Conservation (phyloP, 2,113 vertebrate species). For the Meleagris gallopavo region DNA sequence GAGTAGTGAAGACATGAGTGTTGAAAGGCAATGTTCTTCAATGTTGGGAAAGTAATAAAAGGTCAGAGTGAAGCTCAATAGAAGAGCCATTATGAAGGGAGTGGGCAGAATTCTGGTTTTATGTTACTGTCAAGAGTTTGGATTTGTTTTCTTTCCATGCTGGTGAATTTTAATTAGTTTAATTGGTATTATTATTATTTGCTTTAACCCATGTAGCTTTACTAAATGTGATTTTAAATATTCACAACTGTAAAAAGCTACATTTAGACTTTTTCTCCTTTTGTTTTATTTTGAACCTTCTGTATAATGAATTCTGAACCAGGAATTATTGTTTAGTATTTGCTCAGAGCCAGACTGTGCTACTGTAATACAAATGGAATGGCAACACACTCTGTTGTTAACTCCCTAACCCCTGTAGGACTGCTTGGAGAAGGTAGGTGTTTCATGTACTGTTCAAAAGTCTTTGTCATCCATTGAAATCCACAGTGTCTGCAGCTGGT, state of each 20-base stretch:
- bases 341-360: background rate
- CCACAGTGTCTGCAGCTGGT: background rate
- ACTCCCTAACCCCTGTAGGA: background rate
- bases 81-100: conserved; percentile 72
- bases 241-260: conserved; percentile 59
- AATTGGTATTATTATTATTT: conserved; percentile 54
- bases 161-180: conserved; percentile 73
- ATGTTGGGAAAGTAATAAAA: conserved; percentile 72
- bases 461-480: background rate
- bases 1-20: conserved; percentile 59
- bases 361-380: background rate
- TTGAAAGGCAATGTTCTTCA: conserved; percentile 76
- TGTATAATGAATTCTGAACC: conserved; percentile 65
- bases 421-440: background rate
- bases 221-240: conserved; percentile 73
- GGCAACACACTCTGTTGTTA: background rate
- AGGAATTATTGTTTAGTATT: conserved; percentile 49
- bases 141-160: conserved; percentile 77
- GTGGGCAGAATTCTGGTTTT: conserved; percentile 73
- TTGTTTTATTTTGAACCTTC: background rate
- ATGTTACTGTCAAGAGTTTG: conserved; percentile 74
- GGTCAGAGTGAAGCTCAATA: conserved; percentile 71
- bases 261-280: conserved; percentile 41
- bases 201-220: conserved; percentile 61
- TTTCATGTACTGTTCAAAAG: background rate